Conservation (phyloP, 1,140 invertebrate species). For the Brachionus paranguensis region DNA sequence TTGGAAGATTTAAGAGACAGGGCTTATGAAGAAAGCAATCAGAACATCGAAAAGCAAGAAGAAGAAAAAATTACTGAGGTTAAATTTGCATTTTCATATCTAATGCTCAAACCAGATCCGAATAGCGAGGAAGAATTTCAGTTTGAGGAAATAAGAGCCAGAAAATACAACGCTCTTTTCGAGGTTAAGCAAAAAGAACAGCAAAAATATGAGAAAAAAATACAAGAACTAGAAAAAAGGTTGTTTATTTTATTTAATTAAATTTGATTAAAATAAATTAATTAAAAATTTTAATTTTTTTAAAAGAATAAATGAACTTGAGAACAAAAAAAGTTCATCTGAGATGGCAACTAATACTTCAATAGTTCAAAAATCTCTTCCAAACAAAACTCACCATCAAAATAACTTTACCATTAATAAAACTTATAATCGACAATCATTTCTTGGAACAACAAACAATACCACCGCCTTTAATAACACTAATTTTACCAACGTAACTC, state of each 20-base stretch:
- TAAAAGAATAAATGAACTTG: background rate
- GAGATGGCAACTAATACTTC: background rate
- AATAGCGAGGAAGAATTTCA: slow-evolving; percentile 10
- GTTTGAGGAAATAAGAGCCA: slow-evolving; percentile 28
- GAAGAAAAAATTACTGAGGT: background rate
- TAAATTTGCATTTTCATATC: slow-evolving; percentile 16
- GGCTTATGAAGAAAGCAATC: background rate
- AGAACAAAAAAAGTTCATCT: background rate
- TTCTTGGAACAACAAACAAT: background rate
- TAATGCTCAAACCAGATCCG: slow-evolving; percentile 8
- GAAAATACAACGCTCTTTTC: background rate
- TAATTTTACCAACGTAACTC: slow-evolving; percentile 5
- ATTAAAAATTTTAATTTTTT: background rate
- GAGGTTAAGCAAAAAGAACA: background rate
- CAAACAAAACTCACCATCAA: background rate
- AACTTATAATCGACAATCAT: background rate
- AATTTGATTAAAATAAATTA: background rate
- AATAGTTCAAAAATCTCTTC: background rate
- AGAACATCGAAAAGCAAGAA: background rate
- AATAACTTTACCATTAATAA: background rate
- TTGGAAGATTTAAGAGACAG: background rate
- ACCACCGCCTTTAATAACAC: slow-evolving; percentile 15
- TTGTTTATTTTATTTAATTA: background rate
- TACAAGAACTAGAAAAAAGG: background rate
- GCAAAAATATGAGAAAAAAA: background rate